These are phyloP conservation scores for Synergus japonicus DNA, from an alignment of 2,888 invertebrate species.

Conservation along the genomic window DNA sequence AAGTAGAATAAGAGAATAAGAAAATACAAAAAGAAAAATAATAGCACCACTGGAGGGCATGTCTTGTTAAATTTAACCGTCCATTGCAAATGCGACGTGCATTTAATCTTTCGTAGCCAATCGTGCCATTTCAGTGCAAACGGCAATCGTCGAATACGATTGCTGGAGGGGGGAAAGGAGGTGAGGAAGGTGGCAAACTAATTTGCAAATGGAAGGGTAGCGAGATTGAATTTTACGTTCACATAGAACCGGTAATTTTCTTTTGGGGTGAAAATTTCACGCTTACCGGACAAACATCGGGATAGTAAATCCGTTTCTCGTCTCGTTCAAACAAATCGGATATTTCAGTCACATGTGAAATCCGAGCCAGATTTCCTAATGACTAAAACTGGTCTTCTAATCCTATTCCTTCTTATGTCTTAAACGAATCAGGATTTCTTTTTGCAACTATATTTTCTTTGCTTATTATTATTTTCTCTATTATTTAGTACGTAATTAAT, in stretches of 20 bases:
- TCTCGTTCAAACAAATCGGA: slow-evolving; percentile 38
- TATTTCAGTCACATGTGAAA: slow-evolving; percentile 17
- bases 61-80: slow-evolving; percentile 59
- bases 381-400: neutral
- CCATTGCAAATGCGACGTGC: slow-evolving; percentile 55
- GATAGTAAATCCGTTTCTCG: slow-evolving; percentile 45
- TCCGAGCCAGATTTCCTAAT: neutral
- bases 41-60: slow-evolving; percentile 19
- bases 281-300: slow-evolving; percentile 49
- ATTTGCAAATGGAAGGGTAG: slow-evolving; percentile 68
- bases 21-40: neutral
- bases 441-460: neutral
- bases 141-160: slow-evolving; percentile 46
- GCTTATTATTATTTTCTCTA: neutral
- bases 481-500: too few species aligned
- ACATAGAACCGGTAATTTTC: slow-evolving; percentile 64
- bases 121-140: slow-evolving; percentile 44
- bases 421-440: neutral
- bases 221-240: slow-evolving; percentile 67
- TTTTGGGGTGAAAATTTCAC: slow-evolving; percentile 56
- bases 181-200: slow-evolving; percentile 55
- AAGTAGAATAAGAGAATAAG: neutral
- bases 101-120: slow-evolving; percentile 58
- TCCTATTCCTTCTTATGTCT: neutral
- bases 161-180: neutral